These are phyloP conservation scores for Eurystomus gularis DNA, from an alignment of 2,113 vertebrate genomes.

Conservation along the genomic window DNA sequence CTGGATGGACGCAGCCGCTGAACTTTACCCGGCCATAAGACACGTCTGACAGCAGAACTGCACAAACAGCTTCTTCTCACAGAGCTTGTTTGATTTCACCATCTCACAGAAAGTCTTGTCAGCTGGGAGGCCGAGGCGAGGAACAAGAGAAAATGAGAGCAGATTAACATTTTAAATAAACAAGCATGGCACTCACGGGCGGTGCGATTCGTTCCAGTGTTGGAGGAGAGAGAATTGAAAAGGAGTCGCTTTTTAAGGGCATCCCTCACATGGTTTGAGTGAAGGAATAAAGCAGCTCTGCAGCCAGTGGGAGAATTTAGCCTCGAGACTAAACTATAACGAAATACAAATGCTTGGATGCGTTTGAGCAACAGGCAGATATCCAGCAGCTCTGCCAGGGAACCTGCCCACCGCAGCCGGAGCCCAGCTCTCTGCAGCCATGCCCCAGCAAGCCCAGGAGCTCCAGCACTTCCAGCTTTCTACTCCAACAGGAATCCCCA, in stretches of 20 bases:
- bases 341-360: neutral
- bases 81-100: slow-evolving; percentile 91
- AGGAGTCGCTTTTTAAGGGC: neutral
- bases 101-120: slow-evolving; percentile 91
- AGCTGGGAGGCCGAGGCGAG: slow-evolving; percentile 64
- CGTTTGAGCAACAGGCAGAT: neutral
- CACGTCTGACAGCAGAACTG: slow-evolving; percentile 93
- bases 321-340: neutral
- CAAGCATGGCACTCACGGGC: slow-evolving; percentile 7
- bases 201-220: neutral
- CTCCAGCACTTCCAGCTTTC: neutral
- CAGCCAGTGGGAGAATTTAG: slow-evolving; percentile 27
- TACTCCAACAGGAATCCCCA: neutral
- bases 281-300: slow-evolving; percentile 25
- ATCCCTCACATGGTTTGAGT: neutral
- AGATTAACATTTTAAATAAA: slow-evolving; percentile 59
- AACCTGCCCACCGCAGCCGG: neutral
- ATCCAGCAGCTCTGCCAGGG: neutral
- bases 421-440: neutral
- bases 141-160: slow-evolving; percentile 45
- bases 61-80: slow-evolving; percentile 89
- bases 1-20: neutral
- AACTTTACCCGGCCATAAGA: slow-evolving; percentile 83
- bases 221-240: neutral
- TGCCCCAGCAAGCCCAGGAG: slow-evolving; percentile 6